Evolutionary conservation across 2,797 vertebrate genomes (phyloP), one percentile per base, ranked within the genome.

Genomic region (Pelobates cultripes): DNA sequence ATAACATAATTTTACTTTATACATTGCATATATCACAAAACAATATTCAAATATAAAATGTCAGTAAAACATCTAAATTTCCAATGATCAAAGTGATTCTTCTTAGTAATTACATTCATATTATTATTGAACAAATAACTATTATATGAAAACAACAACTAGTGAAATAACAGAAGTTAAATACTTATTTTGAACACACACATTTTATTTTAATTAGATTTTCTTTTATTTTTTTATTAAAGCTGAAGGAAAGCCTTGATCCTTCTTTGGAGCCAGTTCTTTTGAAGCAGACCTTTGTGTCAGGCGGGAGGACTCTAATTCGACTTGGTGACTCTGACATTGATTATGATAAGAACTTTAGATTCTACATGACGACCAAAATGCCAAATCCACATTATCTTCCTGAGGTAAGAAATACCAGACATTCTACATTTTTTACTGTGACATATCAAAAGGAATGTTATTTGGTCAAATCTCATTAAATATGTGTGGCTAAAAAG

Each of bases 351-450:
- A 94, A 92, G 89, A 95, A 94, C 86, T 96, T 97, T 82, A 91
- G 86, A 78, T 96, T 97, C 87, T 97, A 96, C 86, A 97, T 96
- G 95, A 97, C 95, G 60, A 96, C 95, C 75, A 97, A 97, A 88
- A 92, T 97, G 94, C 92, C 95, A 82, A 97, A 97, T 88, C 95
- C 96, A 6, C 96, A 96, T 87, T 97, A 96, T 86, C 90, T 96
- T 51, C 96, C 96, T 40, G 96, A 97, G 95, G 96, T 96, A 86
- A 71, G 85, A 53, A 61, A 60, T 10, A 2, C 12, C 41, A 79
- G 57, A 43, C 60, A 45, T 71, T 40, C 3, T 55, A 42, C 28
- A 77, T 68, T 28, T 61, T 51, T 17, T n/a, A n/a, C n/a, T 60
- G 53, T 69, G 70, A 82, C 15, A 73, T 42, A 55, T 43, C 60